A percentile compares a stretch with the other conserved stretches of the same genome.
Conservation (phyloP, 2,113 vertebrate species). For the Nycticorax nycticorax region DNA sequence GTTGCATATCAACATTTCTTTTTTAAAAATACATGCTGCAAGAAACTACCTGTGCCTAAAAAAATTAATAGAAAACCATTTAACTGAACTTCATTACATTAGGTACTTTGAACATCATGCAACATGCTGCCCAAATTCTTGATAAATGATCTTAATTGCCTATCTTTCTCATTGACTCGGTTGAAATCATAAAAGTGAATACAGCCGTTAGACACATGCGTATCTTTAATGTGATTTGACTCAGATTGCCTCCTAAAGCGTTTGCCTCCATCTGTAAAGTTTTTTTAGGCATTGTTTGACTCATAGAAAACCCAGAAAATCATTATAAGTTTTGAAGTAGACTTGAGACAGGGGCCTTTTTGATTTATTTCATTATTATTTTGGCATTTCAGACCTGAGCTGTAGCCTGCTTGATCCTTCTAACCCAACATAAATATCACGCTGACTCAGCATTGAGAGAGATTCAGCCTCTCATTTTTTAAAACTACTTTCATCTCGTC, state of each 20-base stretch:
- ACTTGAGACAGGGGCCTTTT: background rate
- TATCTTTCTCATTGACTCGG: background rate
- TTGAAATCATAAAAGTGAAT: constrained; percentile 17
- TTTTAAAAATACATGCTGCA: background rate
- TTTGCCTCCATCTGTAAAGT: background rate
- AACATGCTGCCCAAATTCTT: background rate
- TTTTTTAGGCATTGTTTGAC: background rate
- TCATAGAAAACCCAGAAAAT: background rate
- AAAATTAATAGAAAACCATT: background rate
- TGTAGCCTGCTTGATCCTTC: constrained; percentile 21
- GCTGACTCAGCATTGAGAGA: background rate
- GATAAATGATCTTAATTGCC: constrained; percentile 5
- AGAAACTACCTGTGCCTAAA: background rate
- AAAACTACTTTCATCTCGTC: constrained; percentile 23
- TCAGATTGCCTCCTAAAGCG: background rate
- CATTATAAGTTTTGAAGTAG: constrained; percentile 2
- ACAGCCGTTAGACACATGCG: background rate
- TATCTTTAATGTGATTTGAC: constrained; percentile 1
- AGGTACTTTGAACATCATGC: background rate
- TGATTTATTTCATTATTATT: constrained; percentile 53
- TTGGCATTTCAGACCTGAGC: constrained; percentile 37
- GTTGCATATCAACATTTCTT: background rate
- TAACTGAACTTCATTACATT: constrained; percentile 33
- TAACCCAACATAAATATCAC: constrained; percentile 20
- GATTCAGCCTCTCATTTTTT: background rate